Conservation (phyloP, 2,113 vertebrate species). For the Felis catus region F.catus_Fca126_mat1.0 CM031412.1:235064501-235065000, state of each 20-base stretch:
- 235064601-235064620: background rate
- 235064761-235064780: background rate
- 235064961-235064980: fast-evolving
- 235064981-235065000: too few species aligned
- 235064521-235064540: fast-evolving
- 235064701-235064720: background rate
- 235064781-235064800: background rate
- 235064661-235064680: too few species aligned
- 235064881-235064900: fast-evolving
- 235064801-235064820: background rate
- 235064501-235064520: background rate
- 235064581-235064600: background rate
- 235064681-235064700: too few species aligned
- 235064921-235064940: background rate
- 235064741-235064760: background rate
- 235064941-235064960: fast-evolving
- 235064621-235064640: background rate
- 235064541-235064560: too few species aligned
- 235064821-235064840: background rate
- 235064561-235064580: background rate
- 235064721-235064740: fast-evolving
- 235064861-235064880: background rate
- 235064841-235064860: background rate
- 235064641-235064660: too few species aligned
- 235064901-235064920: too few species aligned